A percentile compares a stretch with the other conserved stretches of the same genome.
Evolutionary conservation across 2,888 invertebrate genomes (phyloP).

Genomic region (Cryptophagus acutangulus): DNA sequence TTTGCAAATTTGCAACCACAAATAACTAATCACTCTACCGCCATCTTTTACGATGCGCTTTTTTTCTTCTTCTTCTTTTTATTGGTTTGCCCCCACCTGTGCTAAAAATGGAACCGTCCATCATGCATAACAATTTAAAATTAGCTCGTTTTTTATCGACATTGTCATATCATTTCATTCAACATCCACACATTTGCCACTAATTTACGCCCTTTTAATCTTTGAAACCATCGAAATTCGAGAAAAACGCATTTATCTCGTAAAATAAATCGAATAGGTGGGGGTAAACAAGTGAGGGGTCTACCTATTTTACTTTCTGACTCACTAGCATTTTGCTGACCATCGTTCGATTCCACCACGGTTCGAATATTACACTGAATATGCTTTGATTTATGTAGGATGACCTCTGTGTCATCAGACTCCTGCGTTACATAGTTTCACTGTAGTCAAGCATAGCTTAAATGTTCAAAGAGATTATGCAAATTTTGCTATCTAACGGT

Average conservation of each 20-base stretch:
- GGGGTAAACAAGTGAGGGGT: conserved; percentile 29
- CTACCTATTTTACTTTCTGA: conserved; percentile 7
- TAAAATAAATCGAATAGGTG: conserved; percentile 14
- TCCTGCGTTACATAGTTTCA: too few species aligned
- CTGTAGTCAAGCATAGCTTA: too few species aligned
- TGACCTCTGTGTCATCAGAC: too few species aligned
- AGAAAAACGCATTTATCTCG: conserved; percentile 25
- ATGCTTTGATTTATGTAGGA: too few species aligned
- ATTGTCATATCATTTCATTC: neutral
- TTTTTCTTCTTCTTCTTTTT: conserved; percentile 38
- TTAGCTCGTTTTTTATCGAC: neutral
- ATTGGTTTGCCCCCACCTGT: conserved; percentile 30
- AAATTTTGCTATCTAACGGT: too few species aligned
- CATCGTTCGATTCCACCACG: too few species aligned
- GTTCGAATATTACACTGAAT: too few species aligned
- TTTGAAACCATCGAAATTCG: conserved; percentile 2
- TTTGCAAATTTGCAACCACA: conserved; percentile 45
- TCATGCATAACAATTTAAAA: conserved; percentile 12
- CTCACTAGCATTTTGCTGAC: too few species aligned
- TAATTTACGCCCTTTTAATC: neutral
- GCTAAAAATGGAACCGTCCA: conserved; percentile 42
- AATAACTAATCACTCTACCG: conserved; percentile 44
- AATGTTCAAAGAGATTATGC: too few species aligned
- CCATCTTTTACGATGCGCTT: conserved; percentile 47
- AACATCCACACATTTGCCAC: neutral